Conservation (phyloP, 2,797 vertebrate genomes). For the Hyperoplus lanceolatus region DNA sequence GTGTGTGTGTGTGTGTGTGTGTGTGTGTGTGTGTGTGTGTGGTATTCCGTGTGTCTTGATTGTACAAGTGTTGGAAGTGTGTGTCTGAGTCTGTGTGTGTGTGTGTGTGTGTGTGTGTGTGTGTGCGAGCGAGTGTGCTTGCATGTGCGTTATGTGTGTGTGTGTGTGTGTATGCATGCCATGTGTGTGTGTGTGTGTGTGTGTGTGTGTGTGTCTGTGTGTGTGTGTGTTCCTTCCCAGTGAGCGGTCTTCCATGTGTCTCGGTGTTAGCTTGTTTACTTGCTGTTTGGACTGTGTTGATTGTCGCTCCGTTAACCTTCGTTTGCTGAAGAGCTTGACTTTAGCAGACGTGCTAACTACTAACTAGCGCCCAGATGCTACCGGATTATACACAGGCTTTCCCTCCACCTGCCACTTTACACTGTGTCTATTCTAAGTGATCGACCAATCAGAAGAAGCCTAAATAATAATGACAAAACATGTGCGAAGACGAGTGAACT, state of each 20-base stretch:
- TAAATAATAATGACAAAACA: conserved; percentile 35
- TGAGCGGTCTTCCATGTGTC: conserved; percentile 37
- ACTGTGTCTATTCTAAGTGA: background rate
- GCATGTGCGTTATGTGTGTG: too few species aligned
- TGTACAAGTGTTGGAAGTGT: too few species aligned
- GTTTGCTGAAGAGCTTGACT: conserved; percentile 73
- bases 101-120: conserved; percentile 20
- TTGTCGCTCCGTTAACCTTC: conserved; percentile 65
- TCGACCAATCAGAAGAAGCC: conserved; percentile 23
- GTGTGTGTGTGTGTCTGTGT: too few species aligned
- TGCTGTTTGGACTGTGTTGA: conserved; percentile 72
- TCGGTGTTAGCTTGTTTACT: conserved; percentile 74
- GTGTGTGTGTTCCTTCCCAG: background rate
- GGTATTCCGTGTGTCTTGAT: too few species aligned
- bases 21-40: too few species aligned
- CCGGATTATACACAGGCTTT: background rate
- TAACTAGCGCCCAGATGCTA: conserved; percentile 60
- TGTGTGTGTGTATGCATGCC: conserved; percentile 1
- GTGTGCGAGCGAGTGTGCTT: too few species aligned
- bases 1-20: conserved; percentile 23
- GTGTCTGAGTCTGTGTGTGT: too few species aligned
- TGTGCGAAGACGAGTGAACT: background rate
- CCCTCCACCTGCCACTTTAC: background rate
- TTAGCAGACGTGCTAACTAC: conserved; percentile 61
- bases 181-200: too few species aligned